phyloP scores from a whole-genome alignment of 2,797 vertebrate genomes.

The Rhinophrynus dorsalis region DNA sequence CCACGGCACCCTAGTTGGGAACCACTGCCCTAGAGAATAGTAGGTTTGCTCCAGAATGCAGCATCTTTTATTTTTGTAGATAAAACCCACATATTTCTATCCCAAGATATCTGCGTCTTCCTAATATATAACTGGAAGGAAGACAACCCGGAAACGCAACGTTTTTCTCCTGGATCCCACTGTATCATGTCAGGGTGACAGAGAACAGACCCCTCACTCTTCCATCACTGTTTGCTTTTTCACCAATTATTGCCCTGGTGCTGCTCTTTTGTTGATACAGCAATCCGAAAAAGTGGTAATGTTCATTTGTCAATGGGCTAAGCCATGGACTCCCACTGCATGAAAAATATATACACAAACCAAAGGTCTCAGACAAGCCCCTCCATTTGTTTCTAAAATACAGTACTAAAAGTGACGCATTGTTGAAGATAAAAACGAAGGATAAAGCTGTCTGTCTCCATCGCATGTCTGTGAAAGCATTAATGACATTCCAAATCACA shows the following conservation, averaged over 20 bases:
- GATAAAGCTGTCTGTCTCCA: slow-evolving; percentile 97
- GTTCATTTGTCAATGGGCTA: slow-evolving; percentile 92
- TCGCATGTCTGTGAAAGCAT: slow-evolving; percentile 86
- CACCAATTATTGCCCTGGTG: slow-evolving; percentile 87
- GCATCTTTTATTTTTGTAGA: too few species aligned
- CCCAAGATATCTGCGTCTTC: neutral
- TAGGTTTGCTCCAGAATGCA: too few species aligned
- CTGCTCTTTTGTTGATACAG: slow-evolving; percentile 87
- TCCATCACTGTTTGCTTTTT: slow-evolving; percentile 89
- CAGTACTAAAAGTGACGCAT: slow-evolving; percentile 82
- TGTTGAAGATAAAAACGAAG: slow-evolving; percentile 92
- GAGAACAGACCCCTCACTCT: slow-evolving; percentile 77
- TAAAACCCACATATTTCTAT: too few species aligned
- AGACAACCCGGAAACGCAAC: slow-evolving; percentile 57
- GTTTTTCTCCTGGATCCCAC: slow-evolving; percentile 56
- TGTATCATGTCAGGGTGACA: slow-evolving; percentile 78
- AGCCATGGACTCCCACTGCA: slow-evolving; percentile 76
- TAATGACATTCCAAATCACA: slow-evolving; percentile 86
- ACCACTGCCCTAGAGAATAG: too few species aligned
- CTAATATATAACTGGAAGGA: neutral
- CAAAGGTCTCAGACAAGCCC: slow-evolving; percentile 82
- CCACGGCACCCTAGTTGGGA: too few species aligned
- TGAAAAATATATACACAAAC: slow-evolving; percentile 94
- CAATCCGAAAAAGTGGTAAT: slow-evolving; percentile 86
- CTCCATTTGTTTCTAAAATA: slow-evolving; percentile 87